phyloP scores from a whole-genome alignment of 2,797 vertebrate genomes.

The Cichlasoma orientale region DNA sequence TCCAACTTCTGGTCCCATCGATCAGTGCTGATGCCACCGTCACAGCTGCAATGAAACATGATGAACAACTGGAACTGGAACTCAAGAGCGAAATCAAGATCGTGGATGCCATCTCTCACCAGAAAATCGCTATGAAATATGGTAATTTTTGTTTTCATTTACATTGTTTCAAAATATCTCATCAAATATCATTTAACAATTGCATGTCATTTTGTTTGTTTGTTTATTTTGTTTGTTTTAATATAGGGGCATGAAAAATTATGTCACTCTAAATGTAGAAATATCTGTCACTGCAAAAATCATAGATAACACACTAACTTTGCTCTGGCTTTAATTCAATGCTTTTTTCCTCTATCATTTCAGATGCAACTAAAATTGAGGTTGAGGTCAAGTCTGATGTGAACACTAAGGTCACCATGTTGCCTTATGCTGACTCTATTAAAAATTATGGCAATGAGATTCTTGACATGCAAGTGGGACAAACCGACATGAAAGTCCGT shows the following conservation, averaged over 20 bases:
- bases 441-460: slow-evolving; percentile 69
- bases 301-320: not conserved
- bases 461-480: slow-evolving; percentile 83
- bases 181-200: not conserved
- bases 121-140: slow-evolving; percentile 84
- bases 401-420: slow-evolving; percentile 74
- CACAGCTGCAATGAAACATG: slow-evolving; percentile 78
- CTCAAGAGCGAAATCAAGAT: slow-evolving; percentile 83
- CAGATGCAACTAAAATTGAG: slow-evolving; percentile 86
- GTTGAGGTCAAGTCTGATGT: slow-evolving; percentile 84
- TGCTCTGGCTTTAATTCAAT: not conserved
- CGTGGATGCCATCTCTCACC: slow-evolving; percentile 75
- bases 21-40: slow-evolving; percentile 81
- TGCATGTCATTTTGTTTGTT: not conserved
- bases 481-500: slow-evolving; percentile 86
- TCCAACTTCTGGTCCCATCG: slow-evolving; percentile 83
- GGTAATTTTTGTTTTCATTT: slow-evolving; percentile 74
- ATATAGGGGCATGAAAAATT: not conserved
- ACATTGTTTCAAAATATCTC: not conserved
- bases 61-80: slow-evolving; percentile 77
- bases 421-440: slow-evolving; percentile 65
- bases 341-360: slow-evolving; percentile 28
- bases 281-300: not conserved
- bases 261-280: not conserved
- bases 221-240: not conserved